Evolutionary conservation across 1,140 invertebrate genomes (phyloP).

Genomic region (Achroia grisella): DNA sequence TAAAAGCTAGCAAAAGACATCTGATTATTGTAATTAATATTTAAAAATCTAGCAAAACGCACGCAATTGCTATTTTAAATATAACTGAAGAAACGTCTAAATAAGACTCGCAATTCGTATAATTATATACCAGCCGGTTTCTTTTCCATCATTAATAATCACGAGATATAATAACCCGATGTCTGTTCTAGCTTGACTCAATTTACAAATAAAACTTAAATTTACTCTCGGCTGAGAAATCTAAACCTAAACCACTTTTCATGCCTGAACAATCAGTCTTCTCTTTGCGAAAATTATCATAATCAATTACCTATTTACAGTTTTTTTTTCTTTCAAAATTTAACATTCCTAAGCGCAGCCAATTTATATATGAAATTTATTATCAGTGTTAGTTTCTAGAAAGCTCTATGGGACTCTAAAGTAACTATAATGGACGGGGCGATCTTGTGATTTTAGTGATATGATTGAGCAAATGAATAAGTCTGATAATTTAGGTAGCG

Average conservation of each 20-base stretch:
- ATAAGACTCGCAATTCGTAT: no score
- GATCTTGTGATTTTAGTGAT: constrained; percentile 4
- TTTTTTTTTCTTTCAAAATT: constrained; percentile 22
- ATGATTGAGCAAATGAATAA: constrained; percentile 20
- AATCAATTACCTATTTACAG: constrained; percentile 35
- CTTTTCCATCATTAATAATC: no score
- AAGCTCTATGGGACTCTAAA: constrained; percentile 18
- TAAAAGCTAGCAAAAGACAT: no score
- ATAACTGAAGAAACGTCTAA: no score
- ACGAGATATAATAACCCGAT: constrained; percentile 17
- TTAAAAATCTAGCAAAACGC: no score
- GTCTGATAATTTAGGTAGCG: constrained; percentile 13
- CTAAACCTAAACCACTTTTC: constrained; percentile 57
- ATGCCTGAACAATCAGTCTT: constrained; percentile 69
- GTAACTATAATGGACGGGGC: constrained; percentile 51
- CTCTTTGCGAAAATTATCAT: constrained; percentile 68
- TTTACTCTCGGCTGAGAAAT: constrained; percentile 43
- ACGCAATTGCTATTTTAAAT: no score
- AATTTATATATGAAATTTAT: constrained; percentile 27
- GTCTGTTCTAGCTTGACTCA: constrained; percentile 37
- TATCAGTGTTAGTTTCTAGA: constrained; percentile 14
- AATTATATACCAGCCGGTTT: no score
- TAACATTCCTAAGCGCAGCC: constrained; percentile 22
- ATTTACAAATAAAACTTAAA: constrained; percentile 52
- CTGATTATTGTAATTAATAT: no score